phyloP scores from a whole-genome alignment of 2,797 vertebrate genomes.

The Poecile montanus region DNA sequence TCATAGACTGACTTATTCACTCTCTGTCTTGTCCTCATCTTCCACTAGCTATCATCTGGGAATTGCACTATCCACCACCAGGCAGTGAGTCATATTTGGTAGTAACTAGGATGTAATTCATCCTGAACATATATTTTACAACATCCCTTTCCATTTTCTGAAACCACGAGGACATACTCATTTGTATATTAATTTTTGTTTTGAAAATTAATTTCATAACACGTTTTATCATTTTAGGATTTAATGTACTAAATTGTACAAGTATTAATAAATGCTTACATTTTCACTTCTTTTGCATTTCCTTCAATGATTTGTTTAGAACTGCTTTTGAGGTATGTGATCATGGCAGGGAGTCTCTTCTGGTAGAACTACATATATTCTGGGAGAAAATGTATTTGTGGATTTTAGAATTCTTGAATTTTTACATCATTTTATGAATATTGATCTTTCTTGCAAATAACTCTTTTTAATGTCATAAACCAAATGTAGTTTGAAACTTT shows the following conservation, averaged over 20 bases:
- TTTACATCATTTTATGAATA: background rate
- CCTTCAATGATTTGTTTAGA: background rate
- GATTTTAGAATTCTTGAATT: background rate
- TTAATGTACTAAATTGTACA: background rate
- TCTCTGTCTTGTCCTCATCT: conserved; percentile 17
- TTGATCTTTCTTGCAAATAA: background rate
- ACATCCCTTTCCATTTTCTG: background rate
- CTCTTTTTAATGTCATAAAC: background rate
- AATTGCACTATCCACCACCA: background rate
- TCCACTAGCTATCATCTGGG: conserved; percentile 1
- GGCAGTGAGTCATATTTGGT: conserved; percentile 21
- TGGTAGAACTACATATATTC: background rate
- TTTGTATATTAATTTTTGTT: background rate
- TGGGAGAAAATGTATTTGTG: background rate
- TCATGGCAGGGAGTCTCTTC: background rate
- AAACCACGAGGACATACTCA: background rate
- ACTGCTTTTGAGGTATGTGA: background rate
- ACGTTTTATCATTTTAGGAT: background rate
- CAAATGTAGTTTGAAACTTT: background rate
- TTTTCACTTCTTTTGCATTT: background rate
- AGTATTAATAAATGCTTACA: background rate
- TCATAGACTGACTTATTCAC: conserved; percentile 37
- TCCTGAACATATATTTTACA: background rate
- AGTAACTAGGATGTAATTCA: conserved; percentile 45
- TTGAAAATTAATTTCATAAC: background rate